A percentile compares a stretch with the other conserved stretches of the same genome.
Evolutionary conservation across 2,888 invertebrate species (phyloP).

Genomic region (Luperina nickerlii): DNA sequence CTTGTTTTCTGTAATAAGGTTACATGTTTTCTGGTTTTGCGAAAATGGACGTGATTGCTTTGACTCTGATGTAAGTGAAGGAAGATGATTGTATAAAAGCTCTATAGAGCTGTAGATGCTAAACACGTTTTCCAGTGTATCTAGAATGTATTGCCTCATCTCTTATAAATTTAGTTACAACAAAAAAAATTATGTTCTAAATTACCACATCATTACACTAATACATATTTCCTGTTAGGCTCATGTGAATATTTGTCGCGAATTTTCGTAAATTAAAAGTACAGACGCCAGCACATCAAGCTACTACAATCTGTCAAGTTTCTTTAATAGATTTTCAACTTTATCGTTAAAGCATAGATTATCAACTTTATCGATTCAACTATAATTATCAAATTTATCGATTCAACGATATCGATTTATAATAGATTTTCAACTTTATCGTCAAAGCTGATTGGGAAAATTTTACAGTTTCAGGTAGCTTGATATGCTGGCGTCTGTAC

Average conservation of each 20-base stretch:
- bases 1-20: conserved; percentile 37
- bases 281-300: no score
- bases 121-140: conserved; percentile 19
- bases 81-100: conserved; percentile 20
- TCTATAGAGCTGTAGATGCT: not conserved
- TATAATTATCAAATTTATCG: no score
- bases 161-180: not conserved
- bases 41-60: conserved; percentile 31
- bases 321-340: no score
- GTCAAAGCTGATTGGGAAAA: no score
- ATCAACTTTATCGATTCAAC: no score
- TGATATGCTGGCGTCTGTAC: no score
- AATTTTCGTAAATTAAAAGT: not conserved
- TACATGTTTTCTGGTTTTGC: conserved; percentile 36
- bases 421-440: no score
- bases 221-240: no score
- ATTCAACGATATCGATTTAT: no score
- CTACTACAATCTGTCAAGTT: no score
- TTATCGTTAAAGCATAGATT: no score
- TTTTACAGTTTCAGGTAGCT: no score
- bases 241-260: not conserved
- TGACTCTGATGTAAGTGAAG: conserved; percentile 27
- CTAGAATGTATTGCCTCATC: not conserved
- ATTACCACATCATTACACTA: not conserved
- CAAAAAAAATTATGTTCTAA: not conserved